Evolutionary conservation across 2,888 invertebrate genomes (phyloP).

Genomic region (Sialis fuliginosa): DNA sequence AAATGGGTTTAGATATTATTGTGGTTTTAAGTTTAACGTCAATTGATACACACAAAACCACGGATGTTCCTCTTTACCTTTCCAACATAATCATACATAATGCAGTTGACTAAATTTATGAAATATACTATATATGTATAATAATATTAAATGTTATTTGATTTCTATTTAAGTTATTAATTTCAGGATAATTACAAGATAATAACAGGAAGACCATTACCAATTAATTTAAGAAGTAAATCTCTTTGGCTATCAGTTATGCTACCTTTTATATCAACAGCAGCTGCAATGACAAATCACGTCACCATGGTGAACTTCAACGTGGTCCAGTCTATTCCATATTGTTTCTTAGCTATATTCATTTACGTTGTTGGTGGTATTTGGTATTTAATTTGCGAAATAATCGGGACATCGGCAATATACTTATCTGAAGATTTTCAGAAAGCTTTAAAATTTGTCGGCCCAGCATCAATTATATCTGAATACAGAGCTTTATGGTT

Average conservation of each 20-base stretch:
- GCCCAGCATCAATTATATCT: constrained; percentile 48
- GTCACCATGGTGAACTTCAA: constrained; percentile 52
- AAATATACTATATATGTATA: not conserved
- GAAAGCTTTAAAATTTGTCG: constrained; percentile 45
- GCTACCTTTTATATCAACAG: constrained; percentile 40
- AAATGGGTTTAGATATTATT: no score
- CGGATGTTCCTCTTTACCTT: no score
- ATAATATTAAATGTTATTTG: not conserved
- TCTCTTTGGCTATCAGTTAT: constrained; percentile 35
- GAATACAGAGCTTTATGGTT: constrained; percentile 56
- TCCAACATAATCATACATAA: no score
- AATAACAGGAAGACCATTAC: constrained; percentile 36
- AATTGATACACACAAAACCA: no score
- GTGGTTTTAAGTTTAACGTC: no score
- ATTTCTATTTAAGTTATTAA: constrained; percentile 4
- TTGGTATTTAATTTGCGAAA: constrained; percentile 50
- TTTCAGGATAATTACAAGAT: constrained; percentile 38
- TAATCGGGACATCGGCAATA: constrained; percentile 43
- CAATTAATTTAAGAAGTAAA: constrained; percentile 37
- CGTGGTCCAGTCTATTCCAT: constrained; percentile 36
- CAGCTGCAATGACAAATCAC: constrained; percentile 48
- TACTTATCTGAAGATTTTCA: constrained; percentile 52
- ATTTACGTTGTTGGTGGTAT: constrained; percentile 51
- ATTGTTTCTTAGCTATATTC: constrained; percentile 48
- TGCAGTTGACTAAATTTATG: no score